phyloP scores from a whole-genome alignment of 1,140 invertebrate genomes.

The Drosophila funebris region DNA sequence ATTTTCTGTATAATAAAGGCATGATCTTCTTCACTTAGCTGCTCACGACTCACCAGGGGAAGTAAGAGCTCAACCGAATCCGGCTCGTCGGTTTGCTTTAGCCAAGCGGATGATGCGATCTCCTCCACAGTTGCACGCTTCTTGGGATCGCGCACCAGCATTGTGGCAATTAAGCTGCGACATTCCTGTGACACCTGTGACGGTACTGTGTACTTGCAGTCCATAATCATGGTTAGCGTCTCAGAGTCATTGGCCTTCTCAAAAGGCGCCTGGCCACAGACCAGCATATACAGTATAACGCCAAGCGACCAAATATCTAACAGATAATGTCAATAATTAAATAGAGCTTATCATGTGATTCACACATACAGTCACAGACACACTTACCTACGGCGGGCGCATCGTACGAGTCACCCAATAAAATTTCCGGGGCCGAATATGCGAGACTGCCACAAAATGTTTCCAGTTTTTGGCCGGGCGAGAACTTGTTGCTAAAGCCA shows the following conservation, averaged over 20 bases:
- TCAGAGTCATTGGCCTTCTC: constrained; percentile 99
- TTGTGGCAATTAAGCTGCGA: constrained; percentile 92
- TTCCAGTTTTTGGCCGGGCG: constrained; percentile 97
- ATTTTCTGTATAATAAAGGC: constrained; percentile 97
- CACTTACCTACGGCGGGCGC: constrained; percentile 94
- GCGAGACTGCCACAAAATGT: constrained; percentile 99
- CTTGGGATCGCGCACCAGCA: constrained; percentile 96
- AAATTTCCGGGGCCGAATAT: constrained; percentile 99
- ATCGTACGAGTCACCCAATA: constrained; percentile 97
- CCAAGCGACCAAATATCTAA: constrained; percentile 98
- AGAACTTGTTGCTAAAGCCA: constrained; percentile 99
- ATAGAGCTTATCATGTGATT: constrained; percentile 12
- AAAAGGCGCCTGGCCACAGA: constrained; percentile 98
- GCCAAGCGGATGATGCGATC: constrained; percentile 95
- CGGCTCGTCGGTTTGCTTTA: constrained; percentile 84
- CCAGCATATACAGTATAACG: constrained; percentile 99
- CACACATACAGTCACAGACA: neutral
- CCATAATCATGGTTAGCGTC: constrained; percentile 99
- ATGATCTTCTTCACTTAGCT: constrained; percentile 96
- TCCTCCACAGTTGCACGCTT: constrained; percentile 94
- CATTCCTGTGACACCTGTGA: constrained; percentile 94
- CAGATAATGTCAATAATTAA: constrained; percentile 26
- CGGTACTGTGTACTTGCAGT: constrained; percentile 98
- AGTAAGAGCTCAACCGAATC: constrained; percentile 85
- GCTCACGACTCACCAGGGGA: constrained; percentile 92